Evolutionary conservation across 1,140 invertebrate genomes (phyloP).

Genomic region (Andrena cerasifolii): DNA sequence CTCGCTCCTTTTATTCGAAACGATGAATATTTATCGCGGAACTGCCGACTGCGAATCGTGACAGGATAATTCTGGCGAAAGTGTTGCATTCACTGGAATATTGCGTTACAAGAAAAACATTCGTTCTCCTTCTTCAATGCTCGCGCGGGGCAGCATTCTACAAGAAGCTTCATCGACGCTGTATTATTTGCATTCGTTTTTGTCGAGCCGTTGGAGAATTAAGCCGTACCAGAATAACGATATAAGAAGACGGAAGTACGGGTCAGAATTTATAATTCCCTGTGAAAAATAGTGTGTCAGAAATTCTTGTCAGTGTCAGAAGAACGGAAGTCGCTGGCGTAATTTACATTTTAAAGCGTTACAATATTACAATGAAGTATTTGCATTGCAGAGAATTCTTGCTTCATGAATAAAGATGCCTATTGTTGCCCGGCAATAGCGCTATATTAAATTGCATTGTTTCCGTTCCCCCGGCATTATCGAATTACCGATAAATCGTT

Average conservation of each 20-base stretch:
- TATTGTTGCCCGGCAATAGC: not conserved
- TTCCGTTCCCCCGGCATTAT: not conserved
- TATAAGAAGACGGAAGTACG: no score
- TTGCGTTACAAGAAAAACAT: constrained; percentile 22
- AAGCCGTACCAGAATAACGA: no score
- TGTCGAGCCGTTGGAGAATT: no score
- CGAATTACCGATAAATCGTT: not conserved
- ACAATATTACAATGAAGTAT: not conserved
- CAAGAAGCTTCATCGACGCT: not conserved
- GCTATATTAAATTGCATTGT: not conserved
- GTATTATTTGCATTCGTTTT: no score
- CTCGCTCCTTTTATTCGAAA: constrained; percentile 27
- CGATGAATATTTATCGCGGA: constrained; percentile 32
- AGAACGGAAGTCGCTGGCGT: no score
- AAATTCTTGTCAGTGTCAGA: no score
- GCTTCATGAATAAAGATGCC: not conserved
- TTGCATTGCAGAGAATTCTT: not conserved
- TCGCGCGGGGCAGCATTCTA: not conserved
- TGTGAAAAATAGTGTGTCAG: no score
- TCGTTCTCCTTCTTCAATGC: not conserved
- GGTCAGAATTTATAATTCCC: no score
- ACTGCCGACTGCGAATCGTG: constrained; percentile 31
- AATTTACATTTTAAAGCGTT: no score
- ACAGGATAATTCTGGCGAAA: constrained; percentile 34
- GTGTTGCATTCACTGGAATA: constrained; percentile 27